A percentile compares a stretch with the other conserved stretches of the same genome.
These are phyloP conservation scores for Lacanobia wlatinum DNA, from an alignment of 2,888 invertebrate genomes.

Conservation along the genomic window DNA sequence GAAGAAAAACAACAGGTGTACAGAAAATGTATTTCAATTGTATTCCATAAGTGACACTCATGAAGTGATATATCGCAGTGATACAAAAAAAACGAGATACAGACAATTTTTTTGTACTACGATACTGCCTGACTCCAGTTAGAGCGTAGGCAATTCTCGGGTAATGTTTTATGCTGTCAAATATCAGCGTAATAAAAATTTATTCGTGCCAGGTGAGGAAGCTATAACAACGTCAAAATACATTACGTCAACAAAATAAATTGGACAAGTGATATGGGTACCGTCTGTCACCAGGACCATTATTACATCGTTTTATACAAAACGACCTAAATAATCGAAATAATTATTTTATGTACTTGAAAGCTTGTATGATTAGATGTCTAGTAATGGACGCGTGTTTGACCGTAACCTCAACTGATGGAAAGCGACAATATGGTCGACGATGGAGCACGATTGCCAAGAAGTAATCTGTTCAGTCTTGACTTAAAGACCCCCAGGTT, in stretches of 20 bases:
- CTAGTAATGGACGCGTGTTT: not conserved
- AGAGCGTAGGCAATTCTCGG: conserved; percentile 25
- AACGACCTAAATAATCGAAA: conserved; percentile 5
- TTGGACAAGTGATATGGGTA: conserved; percentile 56
- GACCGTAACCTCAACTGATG: not conserved
- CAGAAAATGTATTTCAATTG: not conserved
- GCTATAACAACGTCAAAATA: conserved; percentile 44
- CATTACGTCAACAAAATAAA: conserved; percentile 44
- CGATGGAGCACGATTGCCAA: too few species aligned
- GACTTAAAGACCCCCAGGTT: too few species aligned
- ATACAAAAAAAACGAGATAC: conserved; percentile 2
- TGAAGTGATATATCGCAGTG: conserved; percentile 28
- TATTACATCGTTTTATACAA: conserved; percentile 13
- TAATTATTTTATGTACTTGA: too few species aligned
- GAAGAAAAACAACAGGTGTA: not conserved
- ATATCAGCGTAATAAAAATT: conserved; percentile 50
- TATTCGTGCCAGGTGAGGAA: conserved; percentile 41
- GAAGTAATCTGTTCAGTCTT: too few species aligned
- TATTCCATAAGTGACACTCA: not conserved
- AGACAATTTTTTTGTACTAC: conserved; percentile 13
- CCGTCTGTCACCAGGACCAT: conserved; percentile 29
- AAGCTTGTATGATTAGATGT: too few species aligned
- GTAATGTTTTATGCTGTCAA: conserved; percentile 48
- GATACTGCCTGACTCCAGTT: conserved; percentile 2
- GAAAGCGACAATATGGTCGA: too few species aligned